These are phyloP conservation scores for Epinotia bilunana DNA, from an alignment of 2,888 invertebrate species.

Conservation along the genomic window DNA sequence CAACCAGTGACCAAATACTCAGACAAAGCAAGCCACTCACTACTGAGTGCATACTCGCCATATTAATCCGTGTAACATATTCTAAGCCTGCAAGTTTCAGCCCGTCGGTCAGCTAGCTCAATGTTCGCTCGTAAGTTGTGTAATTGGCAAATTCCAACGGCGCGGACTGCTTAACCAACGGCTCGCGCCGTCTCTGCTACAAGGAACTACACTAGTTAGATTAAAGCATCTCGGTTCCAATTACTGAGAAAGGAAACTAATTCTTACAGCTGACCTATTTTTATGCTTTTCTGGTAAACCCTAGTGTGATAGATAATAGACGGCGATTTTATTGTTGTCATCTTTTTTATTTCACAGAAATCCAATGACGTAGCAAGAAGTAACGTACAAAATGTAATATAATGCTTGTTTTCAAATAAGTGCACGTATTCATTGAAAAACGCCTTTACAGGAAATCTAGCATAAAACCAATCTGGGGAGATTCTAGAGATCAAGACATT, in stretches of 20 bases:
- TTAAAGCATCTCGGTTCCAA: slow-evolving; percentile 30
- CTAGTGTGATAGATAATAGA: background rate
- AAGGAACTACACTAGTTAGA: slow-evolving; percentile 39
- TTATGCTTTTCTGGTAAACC: slow-evolving; percentile 68
- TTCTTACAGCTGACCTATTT: slow-evolving; percentile 62
- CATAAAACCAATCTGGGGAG: no score
- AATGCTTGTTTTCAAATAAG: no score
- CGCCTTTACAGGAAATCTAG: no score
- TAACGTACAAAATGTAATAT: no score
- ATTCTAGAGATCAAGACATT: no score
- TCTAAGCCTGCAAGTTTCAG: slow-evolving; percentile 5
- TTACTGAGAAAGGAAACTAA: slow-evolving; percentile 49
- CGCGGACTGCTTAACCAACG: slow-evolving; percentile 47
- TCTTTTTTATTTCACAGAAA: no score
- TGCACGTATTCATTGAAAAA: no score
- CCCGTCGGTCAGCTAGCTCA: slow-evolving; percentile 6
- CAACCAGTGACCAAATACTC: background rate
- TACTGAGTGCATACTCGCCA: background rate
- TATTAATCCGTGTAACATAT: background rate
- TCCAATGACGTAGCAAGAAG: no score
- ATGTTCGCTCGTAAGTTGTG: slow-evolving; percentile 45
- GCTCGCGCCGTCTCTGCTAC: slow-evolving; percentile 39
- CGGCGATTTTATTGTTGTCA: no score
- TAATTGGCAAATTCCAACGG: slow-evolving; percentile 48
- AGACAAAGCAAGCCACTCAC: background rate